A percentile compares a stretch with the other conserved stretches of the same genome.
Conservation (phyloP, 2,113 vertebrate species). For the Craseonycteris thonglongyai region DNA sequence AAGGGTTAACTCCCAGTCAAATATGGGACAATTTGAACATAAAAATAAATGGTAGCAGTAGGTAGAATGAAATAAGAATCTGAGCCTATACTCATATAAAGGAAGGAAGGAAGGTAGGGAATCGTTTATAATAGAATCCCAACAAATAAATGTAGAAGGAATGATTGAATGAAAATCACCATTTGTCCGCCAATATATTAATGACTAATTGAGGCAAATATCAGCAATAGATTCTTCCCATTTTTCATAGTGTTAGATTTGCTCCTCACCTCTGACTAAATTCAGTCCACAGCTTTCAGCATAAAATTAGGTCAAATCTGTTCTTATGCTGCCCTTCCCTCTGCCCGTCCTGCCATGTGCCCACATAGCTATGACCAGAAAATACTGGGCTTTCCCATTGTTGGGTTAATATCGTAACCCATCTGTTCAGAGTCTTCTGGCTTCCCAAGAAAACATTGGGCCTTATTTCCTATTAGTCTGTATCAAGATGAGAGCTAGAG, state of each 20-base stretch:
- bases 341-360: not conserved
- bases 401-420: not conserved
- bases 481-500: not conserved
- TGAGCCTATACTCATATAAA: not conserved
- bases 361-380: not conserved
- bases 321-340: not conserved
- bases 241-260: not conserved
- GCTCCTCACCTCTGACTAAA: too few relatives aligned
- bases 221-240: not conserved
- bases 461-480: not conserved
- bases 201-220: not conserved
- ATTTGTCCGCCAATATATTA: not conserved
- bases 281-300: not conserved
- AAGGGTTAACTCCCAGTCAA: not conserved
- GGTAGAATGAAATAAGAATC: not conserved
- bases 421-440: not conserved
- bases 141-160: not conserved
- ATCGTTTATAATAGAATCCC: not conserved
- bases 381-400: not conserved
- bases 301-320: not conserved
- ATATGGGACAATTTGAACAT: not conserved
- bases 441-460: not conserved
- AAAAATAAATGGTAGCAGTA: not conserved
- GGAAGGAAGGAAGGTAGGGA: not conserved
- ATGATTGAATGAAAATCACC: not conserved